Conservation (phyloP, 2,888 invertebrate species). For the Oscheius sp. region DNA sequence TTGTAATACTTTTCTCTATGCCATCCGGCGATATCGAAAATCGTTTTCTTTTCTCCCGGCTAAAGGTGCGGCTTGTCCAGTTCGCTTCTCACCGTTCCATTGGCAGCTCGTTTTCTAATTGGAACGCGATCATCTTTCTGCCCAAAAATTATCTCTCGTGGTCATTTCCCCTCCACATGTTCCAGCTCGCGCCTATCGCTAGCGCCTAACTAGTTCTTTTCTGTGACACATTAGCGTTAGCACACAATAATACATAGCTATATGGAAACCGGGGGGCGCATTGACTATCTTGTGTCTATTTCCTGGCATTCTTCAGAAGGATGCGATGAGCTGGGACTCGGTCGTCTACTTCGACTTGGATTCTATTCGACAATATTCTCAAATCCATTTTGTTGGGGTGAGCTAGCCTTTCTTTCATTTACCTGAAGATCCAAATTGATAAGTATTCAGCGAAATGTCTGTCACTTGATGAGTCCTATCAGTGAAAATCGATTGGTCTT, state of each 20-base stretch:
- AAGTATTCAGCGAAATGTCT: too few species aligned
- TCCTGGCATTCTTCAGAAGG: slow-evolving; percentile 4
- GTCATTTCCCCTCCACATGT: slow-evolving; percentile 3
- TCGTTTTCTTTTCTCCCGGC: slow-evolving; percentile 30
- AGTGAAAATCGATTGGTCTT: background rate
- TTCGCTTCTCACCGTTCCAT: slow-evolving; percentile 25
- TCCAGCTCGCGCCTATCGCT: slow-evolving; percentile 16
- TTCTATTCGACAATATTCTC: background rate
- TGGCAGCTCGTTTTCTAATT: slow-evolving; percentile 22
- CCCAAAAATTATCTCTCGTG: background rate
- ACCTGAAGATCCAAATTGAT: background rate
- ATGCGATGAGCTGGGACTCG: slow-evolving; percentile 29
- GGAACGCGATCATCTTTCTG: slow-evolving; percentile 28
- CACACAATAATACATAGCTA: slow-evolving; percentile 18
- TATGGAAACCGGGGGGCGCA: background rate
- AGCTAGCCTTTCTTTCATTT: background rate
- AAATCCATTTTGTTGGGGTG: background rate
- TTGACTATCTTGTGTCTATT: background rate
- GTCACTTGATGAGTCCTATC: too few species aligned
- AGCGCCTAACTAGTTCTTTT: slow-evolving; percentile 18
- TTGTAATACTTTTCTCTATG: background rate
- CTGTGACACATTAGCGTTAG: slow-evolving; percentile 27
- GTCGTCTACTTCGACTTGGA: background rate
- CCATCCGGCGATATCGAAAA: slow-evolving; percentile 8
- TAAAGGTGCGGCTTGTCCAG: slow-evolving; percentile 28